These are phyloP conservation scores for Sericinus montela DNA, from an alignment of 2,888 invertebrate species.

Conservation along the genomic window DNA sequence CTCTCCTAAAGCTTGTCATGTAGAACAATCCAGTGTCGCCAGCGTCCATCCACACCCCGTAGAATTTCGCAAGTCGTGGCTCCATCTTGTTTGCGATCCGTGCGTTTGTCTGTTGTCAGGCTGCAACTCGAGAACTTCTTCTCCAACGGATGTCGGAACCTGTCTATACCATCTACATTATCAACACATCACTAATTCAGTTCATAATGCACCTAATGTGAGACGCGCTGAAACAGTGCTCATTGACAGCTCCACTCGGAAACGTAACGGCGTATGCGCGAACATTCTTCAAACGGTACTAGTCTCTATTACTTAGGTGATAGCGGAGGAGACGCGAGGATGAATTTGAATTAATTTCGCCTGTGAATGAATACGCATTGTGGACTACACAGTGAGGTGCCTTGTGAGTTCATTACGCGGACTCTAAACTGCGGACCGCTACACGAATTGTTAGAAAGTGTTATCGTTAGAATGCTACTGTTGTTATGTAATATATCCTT, in stretches of 20 bases:
- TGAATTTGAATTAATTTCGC: constrained; percentile 15
- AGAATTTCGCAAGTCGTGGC: no score
- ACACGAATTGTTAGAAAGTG: neutral
- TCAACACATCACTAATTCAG: neutral
- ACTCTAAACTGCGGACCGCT: constrained; percentile 10
- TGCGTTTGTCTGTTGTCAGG: no score
- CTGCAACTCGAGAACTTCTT: no score
- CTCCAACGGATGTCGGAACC: no score
- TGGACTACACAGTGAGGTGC: constrained; percentile 21
- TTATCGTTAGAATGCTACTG: neutral
- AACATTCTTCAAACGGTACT: neutral
- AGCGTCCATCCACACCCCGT: no score
- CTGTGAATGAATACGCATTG: constrained; percentile 33
- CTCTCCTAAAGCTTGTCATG: no score
- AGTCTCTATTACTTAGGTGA: neutral
- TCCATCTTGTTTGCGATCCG: no score
- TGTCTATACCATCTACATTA: no score
- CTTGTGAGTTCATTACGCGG: constrained; percentile 20
- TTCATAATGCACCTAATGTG: neutral
- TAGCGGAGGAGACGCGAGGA: neutral
- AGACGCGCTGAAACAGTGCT: constrained; percentile 21
- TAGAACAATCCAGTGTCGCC: no score
- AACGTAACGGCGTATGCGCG: neutral
- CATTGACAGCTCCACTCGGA: constrained; percentile 18
- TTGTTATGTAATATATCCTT: neutral